Conservation (phyloP, 2,113 vertebrate genomes). For the Peromyscus californicus region DNA sequence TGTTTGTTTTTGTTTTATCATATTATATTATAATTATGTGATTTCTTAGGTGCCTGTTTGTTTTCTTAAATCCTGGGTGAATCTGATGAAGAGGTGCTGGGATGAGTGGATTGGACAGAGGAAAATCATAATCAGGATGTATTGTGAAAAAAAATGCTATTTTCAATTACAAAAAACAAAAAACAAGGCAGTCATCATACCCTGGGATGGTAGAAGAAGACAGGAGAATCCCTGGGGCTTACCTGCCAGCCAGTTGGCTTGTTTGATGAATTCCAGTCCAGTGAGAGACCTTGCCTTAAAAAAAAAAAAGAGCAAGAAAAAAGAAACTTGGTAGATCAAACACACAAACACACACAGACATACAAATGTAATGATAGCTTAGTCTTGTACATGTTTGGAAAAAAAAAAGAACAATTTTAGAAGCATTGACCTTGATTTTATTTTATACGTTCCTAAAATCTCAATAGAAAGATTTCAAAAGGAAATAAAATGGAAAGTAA, state of each 20-base stretch:
- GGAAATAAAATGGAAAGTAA: constrained; percentile 1
- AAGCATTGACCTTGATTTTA: neutral
- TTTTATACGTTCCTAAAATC: neutral
- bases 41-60: neutral
- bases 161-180: neutral
- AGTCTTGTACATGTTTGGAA: neutral
- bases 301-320: neutral
- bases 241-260: neutral
- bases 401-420: neutral
- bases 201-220: neutral
- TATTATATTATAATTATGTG: neutral
- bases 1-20: neutral
- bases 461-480: constrained; percentile 19
- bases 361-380: neutral
- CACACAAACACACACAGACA: neutral
- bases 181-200: neutral
- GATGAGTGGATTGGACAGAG: neutral
- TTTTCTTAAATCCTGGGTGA: neutral
- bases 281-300: neutral
- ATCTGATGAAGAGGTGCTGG: neutral
- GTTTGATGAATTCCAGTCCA: neutral
- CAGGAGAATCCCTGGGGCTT: neutral
- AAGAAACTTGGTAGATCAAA: neutral
- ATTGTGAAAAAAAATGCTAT: neutral
- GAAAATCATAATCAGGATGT: neutral